A percentile compares a stretch with the other conserved stretches of the same genome.
Evolutionary conservation across 2,113 vertebrate genomes (phyloP).

Genomic region (Vimba vimba): DNA sequence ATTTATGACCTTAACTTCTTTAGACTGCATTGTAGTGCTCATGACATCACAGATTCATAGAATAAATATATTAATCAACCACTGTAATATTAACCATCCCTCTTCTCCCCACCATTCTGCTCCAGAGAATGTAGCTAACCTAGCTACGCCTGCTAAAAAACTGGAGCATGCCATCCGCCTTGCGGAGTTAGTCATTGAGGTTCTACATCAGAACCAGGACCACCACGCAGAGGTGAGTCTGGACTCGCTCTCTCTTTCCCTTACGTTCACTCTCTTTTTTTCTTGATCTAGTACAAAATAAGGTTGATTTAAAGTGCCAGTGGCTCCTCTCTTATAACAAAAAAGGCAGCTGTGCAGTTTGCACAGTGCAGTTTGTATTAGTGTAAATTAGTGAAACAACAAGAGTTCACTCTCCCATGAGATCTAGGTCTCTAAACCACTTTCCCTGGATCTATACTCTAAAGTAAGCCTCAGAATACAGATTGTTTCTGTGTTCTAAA

Average conservation of each 20-base stretch:
- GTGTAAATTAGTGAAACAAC: conserved; percentile 21
- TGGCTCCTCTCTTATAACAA: neutral
- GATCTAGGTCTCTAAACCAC: conserved; percentile 34
- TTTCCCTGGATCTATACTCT: conserved; percentile 44
- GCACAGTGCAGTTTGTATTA: conserved; percentile 30
- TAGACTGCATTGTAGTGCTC: conserved; percentile 12
- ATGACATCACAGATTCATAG: conserved; percentile 5
- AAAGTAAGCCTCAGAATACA: conserved; percentile 33
- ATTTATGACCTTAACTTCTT: conserved; percentile 31
- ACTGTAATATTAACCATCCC: conserved; percentile 59
- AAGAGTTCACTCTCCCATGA: conserved; percentile 14
- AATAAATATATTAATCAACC: neutral
- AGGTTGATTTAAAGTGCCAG: conserved; percentile 15
- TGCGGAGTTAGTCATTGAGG: conserved; percentile 98
- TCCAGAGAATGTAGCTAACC: conserved; percentile 98
- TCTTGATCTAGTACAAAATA: neutral
- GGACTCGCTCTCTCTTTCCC: conserved; percentile 59
- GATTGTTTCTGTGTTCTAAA: conserved; percentile 7
- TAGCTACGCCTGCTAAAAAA: conserved; percentile 99
- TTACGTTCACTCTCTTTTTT: conserved; percentile 34
- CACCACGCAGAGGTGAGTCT: conserved; percentile 98
- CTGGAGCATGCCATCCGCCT: conserved; percentile 98
- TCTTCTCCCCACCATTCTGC: conserved; percentile 86
- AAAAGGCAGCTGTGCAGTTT: neutral
- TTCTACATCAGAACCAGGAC: conserved; percentile 98